Evolutionary conservation across 1,140 invertebrate species (phyloP).

Genomic region (Stegodyphus mimosarum): DNA sequence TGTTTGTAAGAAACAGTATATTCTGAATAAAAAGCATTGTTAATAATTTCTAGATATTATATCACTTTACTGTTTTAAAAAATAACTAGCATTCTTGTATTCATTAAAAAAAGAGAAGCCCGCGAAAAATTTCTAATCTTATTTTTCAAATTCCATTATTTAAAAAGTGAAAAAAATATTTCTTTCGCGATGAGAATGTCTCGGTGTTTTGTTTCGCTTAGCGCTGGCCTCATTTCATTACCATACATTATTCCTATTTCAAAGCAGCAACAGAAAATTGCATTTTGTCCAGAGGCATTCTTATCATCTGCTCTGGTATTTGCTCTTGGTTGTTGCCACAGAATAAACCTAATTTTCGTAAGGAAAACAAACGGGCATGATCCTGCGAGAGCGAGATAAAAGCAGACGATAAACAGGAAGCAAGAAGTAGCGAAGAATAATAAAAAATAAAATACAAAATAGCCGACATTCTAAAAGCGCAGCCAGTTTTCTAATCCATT

Average conservation of each 20-base stretch:
- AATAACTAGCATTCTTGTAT: too few relatives aligned
- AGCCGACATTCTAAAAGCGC: conserved; percentile 1
- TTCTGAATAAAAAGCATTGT: too few relatives aligned
- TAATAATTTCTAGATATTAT: too few relatives aligned
- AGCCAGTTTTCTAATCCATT: conserved; percentile 39
- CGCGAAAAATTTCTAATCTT: conserved; percentile 24
- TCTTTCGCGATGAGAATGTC: background rate
- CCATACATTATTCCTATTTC: conserved; percentile 8
- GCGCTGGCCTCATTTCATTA: conserved; percentile 21
- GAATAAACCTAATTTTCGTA: conserved; percentile 46
- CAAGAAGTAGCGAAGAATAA: conserved; percentile 8
- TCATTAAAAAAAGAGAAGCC: background rate
- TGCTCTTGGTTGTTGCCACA: conserved; percentile 6
- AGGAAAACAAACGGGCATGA: background rate
- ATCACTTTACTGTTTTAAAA: too few relatives aligned
- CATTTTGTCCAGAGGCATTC: conserved; percentile 28
- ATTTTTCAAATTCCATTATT: conserved; percentile 18
- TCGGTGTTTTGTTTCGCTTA: conserved; percentile 9
- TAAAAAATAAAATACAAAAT: conserved; percentile 18
- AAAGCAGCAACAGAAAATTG: conserved; percentile 29
- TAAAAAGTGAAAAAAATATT: conserved; percentile 20
- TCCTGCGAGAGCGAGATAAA: conserved; percentile 48
- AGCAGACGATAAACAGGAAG: conserved; percentile 29
- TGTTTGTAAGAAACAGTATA: too few relatives aligned
- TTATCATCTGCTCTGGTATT: conserved; percentile 41